Conservation (phyloP, 2,113 vertebrate species). For the Microtus richardsoni region DNA sequence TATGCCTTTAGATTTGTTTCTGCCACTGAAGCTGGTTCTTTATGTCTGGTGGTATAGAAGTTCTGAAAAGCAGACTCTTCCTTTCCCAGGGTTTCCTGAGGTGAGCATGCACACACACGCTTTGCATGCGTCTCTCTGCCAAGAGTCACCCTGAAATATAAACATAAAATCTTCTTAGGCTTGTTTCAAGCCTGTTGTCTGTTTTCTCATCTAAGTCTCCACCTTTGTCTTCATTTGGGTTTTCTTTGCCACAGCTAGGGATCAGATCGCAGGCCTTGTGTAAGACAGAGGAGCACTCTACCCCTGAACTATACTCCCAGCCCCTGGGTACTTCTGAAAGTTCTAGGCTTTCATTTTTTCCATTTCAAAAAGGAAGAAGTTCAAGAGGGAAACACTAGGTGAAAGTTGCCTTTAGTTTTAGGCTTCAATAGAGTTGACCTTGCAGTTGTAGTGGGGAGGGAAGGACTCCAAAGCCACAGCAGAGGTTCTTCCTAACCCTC, state of each 20-base stretch:
- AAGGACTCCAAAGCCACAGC: too few species aligned
- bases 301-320: background rate
- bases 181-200: background rate
- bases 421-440: background rate
- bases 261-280: background rate
- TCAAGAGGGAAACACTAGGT: background rate
- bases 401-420: background rate
- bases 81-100: background rate
- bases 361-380: background rate
- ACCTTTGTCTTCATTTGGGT: background rate
- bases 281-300: background rate
- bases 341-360: background rate
- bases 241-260: background rate
- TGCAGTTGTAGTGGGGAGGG: too few species aligned
- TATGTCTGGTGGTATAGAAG: background rate
- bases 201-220: background rate
- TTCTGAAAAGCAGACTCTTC: background rate
- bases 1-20: background rate
- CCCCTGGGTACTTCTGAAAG: background rate
- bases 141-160: background rate
- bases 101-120: fast-evolving
- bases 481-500: background rate
- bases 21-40: background rate
- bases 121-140: background rate
- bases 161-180: background rate